Percentiles rank a stretch among this genome's conserved stretches.
Conservation (phyloP, 2,113 vertebrate species). For the Pionites leucogaster region DNA sequence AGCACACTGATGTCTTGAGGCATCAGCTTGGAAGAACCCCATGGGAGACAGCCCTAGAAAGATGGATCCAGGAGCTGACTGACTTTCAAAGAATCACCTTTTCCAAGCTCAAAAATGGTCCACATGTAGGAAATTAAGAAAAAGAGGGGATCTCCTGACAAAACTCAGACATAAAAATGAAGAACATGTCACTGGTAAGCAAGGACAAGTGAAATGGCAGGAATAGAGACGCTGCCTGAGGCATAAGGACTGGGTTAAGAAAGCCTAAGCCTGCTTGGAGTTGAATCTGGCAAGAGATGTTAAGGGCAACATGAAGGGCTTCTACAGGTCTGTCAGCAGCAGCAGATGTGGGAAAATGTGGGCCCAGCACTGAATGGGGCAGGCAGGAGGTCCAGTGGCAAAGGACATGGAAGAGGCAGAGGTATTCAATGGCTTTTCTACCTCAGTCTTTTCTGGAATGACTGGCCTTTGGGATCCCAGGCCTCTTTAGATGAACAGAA, state of each 20-base stretch:
- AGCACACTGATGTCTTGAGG: neutral
- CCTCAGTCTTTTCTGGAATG: neutral
- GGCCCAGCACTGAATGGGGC: neutral
- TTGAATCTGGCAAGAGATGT: neutral
- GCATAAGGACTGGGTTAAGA: neutral
- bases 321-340: neutral
- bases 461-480: neutral
- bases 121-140: neutral
- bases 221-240: neutral
- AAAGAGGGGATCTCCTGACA: neutral
- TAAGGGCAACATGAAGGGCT: neutral
- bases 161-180: neutral
- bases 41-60: neutral
- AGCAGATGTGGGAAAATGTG: neutral
- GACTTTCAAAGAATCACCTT: neutral
- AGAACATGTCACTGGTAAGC: neutral
- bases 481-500: neutral
- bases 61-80: neutral
- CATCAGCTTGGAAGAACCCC: neutral
- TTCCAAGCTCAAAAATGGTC: neutral
- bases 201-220: neutral
- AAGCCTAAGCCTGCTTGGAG: neutral
- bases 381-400: neutral
- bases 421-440: neutral
- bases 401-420: neutral